Evolutionary conservation across 2,113 vertebrate genomes (phyloP), one percentile per base, ranked within the genome.

Genomic region (Sorex araneus): DNA sequence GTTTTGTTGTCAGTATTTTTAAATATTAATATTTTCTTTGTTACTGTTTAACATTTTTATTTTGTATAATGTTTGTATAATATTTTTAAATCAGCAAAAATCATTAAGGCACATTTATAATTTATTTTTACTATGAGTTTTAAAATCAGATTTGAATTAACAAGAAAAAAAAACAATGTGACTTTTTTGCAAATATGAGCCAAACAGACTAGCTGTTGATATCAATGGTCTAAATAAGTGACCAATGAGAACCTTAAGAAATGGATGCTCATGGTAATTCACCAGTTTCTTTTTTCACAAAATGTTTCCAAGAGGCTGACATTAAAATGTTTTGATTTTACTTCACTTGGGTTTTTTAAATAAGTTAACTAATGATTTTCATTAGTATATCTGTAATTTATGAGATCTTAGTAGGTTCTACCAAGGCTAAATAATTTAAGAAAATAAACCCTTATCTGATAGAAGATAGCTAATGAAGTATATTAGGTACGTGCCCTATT

Each of bases 351-450:
- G 66, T 30, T 95, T 94, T 95, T 93, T 95, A 90, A 97, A 96
- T 95, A 94, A 94, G 93, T 96, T 97, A 98, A 98, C 95, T 97
- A 96, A 97, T 98, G 97, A 97, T 98, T 98, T 98, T 98, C 97
- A 98, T 98, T 98, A 98, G 97, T 21, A 87, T 96, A 95, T 96
- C 96, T 89, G 94, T 97, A 97, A 98, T 97, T 98, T 97, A 98
- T 97, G 95, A 93, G 90, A 96, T 98, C 97, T 97, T 97, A 96
- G 94, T 94, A 96, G 95, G 97, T 97, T 91, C 95, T 94, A 90
- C 92, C 96, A 97, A 97, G 97, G 98, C 98, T 98, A 98, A 98
- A 98, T 98, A 98, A 98, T 98, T 98, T 98, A 98, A 97, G 95
- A 97, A 96, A 97, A 98, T 97, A 97, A 98, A 13, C 95, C 95